Base-by-base conservation (phyloP, 2,797 vertebrate species). In the Anolis apletophallus region DNA sequence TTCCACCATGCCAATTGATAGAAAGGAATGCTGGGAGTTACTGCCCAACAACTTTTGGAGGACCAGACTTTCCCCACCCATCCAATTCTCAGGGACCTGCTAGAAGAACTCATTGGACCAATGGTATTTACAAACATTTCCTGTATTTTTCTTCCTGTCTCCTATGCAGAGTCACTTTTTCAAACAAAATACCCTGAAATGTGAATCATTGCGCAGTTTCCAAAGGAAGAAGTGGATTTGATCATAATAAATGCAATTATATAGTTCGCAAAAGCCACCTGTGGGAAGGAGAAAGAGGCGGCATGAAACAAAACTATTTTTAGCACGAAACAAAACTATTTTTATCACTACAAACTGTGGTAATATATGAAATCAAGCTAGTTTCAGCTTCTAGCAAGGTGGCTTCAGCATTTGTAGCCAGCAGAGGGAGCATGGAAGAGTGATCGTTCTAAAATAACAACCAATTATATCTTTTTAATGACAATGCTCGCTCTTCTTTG, bases 381-480 rank as follows among this genome's bases (percentile, higher is more conserved):
- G 88, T 50, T 83, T 90, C 11, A 32, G 36, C 54, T 36, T 57
- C 26, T 54, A 92, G 88, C 91, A 94, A 94, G 91, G 89, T 71
- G 32, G 90, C 52, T 86, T 90, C 90, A 81, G 10, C 32, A 36
- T 81, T 55, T 67, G 54, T 34, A 92, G 84, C 93, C 94, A 94
- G 94, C 90, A 95, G 94, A 94, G 92, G 94, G 94, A 93, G 92
- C 90, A 78, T 86, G 83, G 87, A 91, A 93, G 93, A 94, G 57
- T 76, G 88, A 88, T 87, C n/a, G 88, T 5, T 16, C 54, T 84
- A 64, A 88, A 36, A 73, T 68, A 26, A 50, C 12, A 26, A 8
- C 40, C 40, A 14, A 34, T 68, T 67, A n/a, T 14, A 46, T 46
- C 29, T n/a, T 80, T 34, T 76, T 61, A 90, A 80, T 59, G 84